Base-by-base conservation (phyloP, 2,797 vertebrate species). In the Melanotaenia pygmaea region DNA sequence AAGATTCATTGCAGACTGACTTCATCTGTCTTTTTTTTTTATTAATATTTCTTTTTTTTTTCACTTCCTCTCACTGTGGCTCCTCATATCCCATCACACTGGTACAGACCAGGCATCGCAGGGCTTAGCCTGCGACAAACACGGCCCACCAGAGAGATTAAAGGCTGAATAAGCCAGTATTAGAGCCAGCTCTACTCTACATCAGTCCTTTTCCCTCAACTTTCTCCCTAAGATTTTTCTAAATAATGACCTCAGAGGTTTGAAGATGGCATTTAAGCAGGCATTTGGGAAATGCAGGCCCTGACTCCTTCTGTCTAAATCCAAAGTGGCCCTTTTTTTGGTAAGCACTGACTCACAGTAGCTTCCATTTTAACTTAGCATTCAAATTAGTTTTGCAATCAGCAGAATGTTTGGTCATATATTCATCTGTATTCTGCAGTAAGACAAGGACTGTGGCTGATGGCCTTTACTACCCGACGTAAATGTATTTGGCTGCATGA, bases 141-240 rank as follows among this genome's bases (percentile, higher is more conserved):
- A 76, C 76, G 79, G 75, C 83, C 86, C 91, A 89, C 83, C 74
- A 89, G 87, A 90, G 91, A 92, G 87, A 89, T 91, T 91, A 91
- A 71, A 60, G 66, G 61, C 82, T 80, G 84, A 88, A 87, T 86
- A 87, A 89, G 76, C 80, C 84, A 13, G 32, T 3, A 35, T 74
- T 51, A 34, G 63, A 82, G 77, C 84, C 78, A 78, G 81, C 82
- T 80, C 74, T 71, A 34, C 83, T 87, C 85, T 67, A 57, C 76
- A 83, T 90, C 83, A 75, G 67, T 85, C 83, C 76, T 84, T 87
- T 79, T 83, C 80, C 87, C 78, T 87, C 84, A 79, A 88, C 88
- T 88, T 90, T 86, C 81, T 87, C 72, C 64, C 74, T 87, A 87
- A 86, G 85, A 91, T 89, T 81, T 85, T 90, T 87, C 69, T 67